Conservation (phyloP, 2,888 invertebrate species). For the Drosophila buzzatii region DNA sequence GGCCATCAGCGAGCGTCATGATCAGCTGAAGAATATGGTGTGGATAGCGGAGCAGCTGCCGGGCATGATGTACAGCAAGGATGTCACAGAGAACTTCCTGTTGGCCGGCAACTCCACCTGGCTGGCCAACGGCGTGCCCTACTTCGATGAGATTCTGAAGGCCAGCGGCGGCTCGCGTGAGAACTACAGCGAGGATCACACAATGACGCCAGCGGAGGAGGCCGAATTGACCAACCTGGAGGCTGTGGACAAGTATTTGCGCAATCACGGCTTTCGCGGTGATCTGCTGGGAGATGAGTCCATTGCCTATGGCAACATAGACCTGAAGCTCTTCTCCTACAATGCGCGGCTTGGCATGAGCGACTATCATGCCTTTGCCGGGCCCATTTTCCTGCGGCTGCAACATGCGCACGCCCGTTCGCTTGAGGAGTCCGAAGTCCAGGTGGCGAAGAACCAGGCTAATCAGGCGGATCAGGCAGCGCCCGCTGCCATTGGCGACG, state of each 20-base stretch:
- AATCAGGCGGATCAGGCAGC: slow-evolving; percentile 19
- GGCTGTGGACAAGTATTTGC: slow-evolving; percentile 82
- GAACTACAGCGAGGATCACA: slow-evolving; percentile 66
- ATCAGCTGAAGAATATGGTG: slow-evolving; percentile 85
- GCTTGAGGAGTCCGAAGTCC: slow-evolving; percentile 18
- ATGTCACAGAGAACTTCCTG: slow-evolving; percentile 88
- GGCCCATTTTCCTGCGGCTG: slow-evolving; percentile 83
- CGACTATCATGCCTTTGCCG: slow-evolving; percentile 84
- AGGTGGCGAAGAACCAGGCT: slow-evolving; percentile 8
- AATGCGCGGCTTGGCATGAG: slow-evolving; percentile 80
- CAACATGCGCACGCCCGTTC: slow-evolving; percentile 65
- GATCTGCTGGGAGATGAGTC: slow-evolving; percentile 84
- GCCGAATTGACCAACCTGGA: slow-evolving; percentile 81
- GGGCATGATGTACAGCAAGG: slow-evolving; percentile 86
- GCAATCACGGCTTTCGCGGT: slow-evolving; percentile 83
- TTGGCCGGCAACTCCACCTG: slow-evolving; percentile 86
- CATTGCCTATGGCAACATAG: slow-evolving; percentile 85
- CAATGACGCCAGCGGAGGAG: slow-evolving; percentile 69
- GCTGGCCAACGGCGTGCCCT: slow-evolving; percentile 87
- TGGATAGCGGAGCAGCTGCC: slow-evolving; percentile 93
- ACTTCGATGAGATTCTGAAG: slow-evolving; percentile 81
- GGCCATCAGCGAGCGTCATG: slow-evolving; percentile 71
- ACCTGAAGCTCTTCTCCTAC: slow-evolving; percentile 84
- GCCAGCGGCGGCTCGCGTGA: slow-evolving; percentile 78
- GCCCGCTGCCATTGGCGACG: slow-evolving; percentile 76